Conservation (phyloP, 2,797 vertebrate species). For the Odontamblyopus rebecca region DNA sequence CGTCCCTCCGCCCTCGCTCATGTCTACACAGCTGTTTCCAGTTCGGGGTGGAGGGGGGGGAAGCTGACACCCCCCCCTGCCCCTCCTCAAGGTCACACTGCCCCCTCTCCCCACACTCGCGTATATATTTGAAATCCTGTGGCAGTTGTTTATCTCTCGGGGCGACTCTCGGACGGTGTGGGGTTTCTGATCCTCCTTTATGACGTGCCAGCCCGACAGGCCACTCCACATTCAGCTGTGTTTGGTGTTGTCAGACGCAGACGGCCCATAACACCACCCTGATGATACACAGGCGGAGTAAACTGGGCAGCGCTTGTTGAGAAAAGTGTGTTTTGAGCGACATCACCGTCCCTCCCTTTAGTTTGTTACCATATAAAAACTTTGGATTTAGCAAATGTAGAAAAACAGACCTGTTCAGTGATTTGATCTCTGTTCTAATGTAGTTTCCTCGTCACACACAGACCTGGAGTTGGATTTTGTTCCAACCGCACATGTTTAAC, state of each 20-base stretch:
- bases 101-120: conserved; percentile 2
- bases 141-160: conserved; percentile 74
- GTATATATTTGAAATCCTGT: conserved; percentile 46
- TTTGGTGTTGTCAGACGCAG: conserved; percentile 68
- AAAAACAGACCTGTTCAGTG: no score
- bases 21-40: conserved; percentile 74
- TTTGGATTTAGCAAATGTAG: no score
- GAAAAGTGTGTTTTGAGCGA: conserved; percentile 2
- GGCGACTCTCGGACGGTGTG: conserved; percentile 60
- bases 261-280: conserved; percentile 55
- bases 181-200: conserved; percentile 60
- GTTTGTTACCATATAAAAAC: background rate
- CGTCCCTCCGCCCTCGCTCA: conserved; percentile 35
- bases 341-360: conserved; percentile 10
- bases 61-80: conserved; percentile 70
- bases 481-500: no score
- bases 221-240: conserved; percentile 68
- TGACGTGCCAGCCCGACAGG: conserved; percentile 66
- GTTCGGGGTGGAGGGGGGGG: conserved; percentile 47
- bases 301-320: conserved; percentile 17
- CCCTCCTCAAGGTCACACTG: conserved; percentile 68
- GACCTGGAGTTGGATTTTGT: no score
- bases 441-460: no score
- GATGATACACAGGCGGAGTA: conserved; percentile 30
- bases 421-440: no score